Evolutionary conservation across 2,797 vertebrate genomes (phyloP).

Genomic region (Thunnus albacares): DNA sequence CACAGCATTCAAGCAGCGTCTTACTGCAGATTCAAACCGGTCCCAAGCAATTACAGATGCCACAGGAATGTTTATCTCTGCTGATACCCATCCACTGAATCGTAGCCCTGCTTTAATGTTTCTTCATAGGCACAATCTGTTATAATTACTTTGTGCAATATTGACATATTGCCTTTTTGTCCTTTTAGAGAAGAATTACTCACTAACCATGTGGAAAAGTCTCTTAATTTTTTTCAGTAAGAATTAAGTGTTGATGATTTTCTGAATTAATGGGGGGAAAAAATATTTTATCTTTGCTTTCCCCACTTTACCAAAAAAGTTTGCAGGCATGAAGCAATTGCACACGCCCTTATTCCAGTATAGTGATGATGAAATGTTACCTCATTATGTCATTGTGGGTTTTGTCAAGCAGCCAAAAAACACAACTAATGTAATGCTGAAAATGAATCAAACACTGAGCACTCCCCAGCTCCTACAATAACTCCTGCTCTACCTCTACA

Average conservation of each 20-base stretch:
- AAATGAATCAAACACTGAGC: slow-evolving; percentile 57
- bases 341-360: slow-evolving; percentile 13
- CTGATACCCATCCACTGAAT: slow-evolving; percentile 13
- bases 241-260: slow-evolving; percentile 17
- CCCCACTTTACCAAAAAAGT: background rate
- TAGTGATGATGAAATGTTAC: slow-evolving; percentile 57
- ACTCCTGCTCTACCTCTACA: slow-evolving; percentile 38
- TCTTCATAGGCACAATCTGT: background rate
- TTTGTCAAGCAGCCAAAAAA: slow-evolving; percentile 52
- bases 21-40: background rate
- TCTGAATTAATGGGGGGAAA: slow-evolving; percentile 20
- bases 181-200: background rate
- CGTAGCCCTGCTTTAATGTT: background rate
- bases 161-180: background rate
- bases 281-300: slow-evolving; percentile 16
- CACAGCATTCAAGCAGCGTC: background rate
- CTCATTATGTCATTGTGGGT: slow-evolving; percentile 63
- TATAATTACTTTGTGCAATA: slow-evolving; percentile 9
- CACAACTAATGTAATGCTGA: slow-evolving; percentile 33
- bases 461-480: slow-evolving; percentile 15
- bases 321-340: slow-evolving; percentile 19
- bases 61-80: slow-evolving; percentile 3
- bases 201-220: background rate
- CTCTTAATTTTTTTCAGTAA: background rate
- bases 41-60: background rate